phyloP scores from a whole-genome alignment of 1,140 invertebrate genomes.

The Thaumatotibia leucotreta region DNA sequence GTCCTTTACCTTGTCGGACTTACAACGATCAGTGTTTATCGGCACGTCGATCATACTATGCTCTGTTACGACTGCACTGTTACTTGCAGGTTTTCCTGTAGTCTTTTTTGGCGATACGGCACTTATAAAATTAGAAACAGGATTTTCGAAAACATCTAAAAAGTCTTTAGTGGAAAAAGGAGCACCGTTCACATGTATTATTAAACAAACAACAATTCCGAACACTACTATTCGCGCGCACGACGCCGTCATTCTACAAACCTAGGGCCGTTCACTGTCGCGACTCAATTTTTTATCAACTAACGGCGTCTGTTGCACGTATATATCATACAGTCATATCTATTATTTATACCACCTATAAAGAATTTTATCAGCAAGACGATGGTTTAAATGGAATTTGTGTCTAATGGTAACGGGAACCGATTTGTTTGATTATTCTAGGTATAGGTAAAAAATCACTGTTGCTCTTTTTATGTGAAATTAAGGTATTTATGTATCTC shows the following conservation, averaged over 20 bases:
- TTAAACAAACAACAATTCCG: constrained; percentile 41
- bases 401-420: neutral
- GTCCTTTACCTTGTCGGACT: constrained; percentile 39
- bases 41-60: constrained; percentile 58
- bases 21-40: constrained; percentile 36
- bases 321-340: neutral
- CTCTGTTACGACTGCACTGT: constrained; percentile 15
- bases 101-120: constrained; percentile 24
- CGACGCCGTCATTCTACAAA: constrained; percentile 21
- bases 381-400: neutral
- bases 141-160: constrained; percentile 51
- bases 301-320: constrained; percentile 1
- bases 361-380: neutral
- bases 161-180: constrained; percentile 39
- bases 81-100: constrained; percentile 14
- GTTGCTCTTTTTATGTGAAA: no score
- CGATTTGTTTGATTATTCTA: neutral
- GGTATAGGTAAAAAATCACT: no score
- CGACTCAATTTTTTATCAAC: constrained; percentile 4
- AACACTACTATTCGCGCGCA: constrained; percentile 48
- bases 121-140: constrained; percentile 44
- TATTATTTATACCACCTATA: neutral
- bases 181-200: constrained; percentile 28
- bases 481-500: no score
- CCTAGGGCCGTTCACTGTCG: neutral